A percentile compares a stretch with the other conserved stretches of the same genome.
Conservation (phyloP, 2,113 vertebrate species). For the Pterocles burchelli region DNA sequence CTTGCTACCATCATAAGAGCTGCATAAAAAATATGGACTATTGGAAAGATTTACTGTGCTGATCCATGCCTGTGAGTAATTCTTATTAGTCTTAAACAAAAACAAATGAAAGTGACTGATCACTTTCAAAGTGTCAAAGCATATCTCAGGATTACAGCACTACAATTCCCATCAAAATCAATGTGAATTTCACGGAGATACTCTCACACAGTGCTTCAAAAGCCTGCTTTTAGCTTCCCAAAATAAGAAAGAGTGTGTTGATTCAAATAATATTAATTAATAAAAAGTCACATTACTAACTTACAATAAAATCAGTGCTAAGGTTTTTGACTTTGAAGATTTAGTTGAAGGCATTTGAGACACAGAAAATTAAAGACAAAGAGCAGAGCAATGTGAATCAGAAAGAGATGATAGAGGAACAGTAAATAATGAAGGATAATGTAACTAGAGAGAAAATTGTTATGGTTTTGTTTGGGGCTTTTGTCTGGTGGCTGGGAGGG, state of each 20-base stretch:
- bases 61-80: not conserved
- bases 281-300: not conserved
- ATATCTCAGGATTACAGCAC: not conserved
- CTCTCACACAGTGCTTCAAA: not conserved
- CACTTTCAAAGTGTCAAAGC: not conserved
- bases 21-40: not conserved
- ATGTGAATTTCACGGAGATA: not conserved
- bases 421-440: conserved; percentile 50
- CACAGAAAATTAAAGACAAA: conserved; percentile 28
- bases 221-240: not conserved
- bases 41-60: not conserved
- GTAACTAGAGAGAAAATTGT: conserved; percentile 40
- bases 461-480: too few species aligned
- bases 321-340: conserved; percentile 35
- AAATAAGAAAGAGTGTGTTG: not conserved
- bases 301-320: not conserved
- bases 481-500: too few species aligned
- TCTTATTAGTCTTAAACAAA: not conserved
- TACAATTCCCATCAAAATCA: not conserved
- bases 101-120: not conserved
- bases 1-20: not conserved
- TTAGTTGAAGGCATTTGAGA: not conserved
- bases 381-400: not conserved
- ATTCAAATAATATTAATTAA: conserved; percentile 6
- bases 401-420: conserved; percentile 26